Percentiles rank a stretch among this genome's conserved stretches.
These are phyloP conservation scores for Drosophila cardini DNA, from an alignment of 1,140 invertebrate species.

Conservation along the genomic window DNA sequence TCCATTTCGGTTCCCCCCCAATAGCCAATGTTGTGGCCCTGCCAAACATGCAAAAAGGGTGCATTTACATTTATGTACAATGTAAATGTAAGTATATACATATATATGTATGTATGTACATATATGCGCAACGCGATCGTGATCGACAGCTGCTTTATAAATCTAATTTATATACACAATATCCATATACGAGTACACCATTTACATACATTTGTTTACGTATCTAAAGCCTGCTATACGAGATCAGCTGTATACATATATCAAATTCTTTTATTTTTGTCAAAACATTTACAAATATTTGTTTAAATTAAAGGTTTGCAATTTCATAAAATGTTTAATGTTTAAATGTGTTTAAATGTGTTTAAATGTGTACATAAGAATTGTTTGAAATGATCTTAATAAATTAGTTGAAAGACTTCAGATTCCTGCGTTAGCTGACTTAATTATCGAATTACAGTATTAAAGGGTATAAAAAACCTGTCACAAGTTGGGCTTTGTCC, in stretches of 20 bases:
- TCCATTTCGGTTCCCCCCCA: slow-evolving; percentile 39
- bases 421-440: too few relatives aligned
- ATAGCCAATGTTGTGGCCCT: slow-evolving; percentile 9
- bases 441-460: neutral
- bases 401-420: too few relatives aligned
- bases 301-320: neutral
- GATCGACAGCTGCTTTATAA: slow-evolving; percentile 3
- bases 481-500: slow-evolving; percentile 26
- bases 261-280: slow-evolving; percentile 20
- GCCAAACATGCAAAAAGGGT: slow-evolving; percentile 15
- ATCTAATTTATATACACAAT: slow-evolving; percentile 8
- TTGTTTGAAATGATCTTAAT: too few relatives aligned
- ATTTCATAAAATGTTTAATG: neutral
- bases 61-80: slow-evolving; percentile 31
- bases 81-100: slow-evolving; percentile 26
- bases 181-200: neutral
- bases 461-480: neutral
- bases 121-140: slow-evolving; percentile 1
- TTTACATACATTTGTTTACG: slow-evolving; percentile 6
- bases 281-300: slow-evolving; percentile 13
- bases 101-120: slow-evolving; percentile 9
- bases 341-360: too few relatives aligned
- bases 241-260: slow-evolving; percentile 12
- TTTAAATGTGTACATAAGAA: too few relatives aligned
- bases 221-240: neutral